phyloP scores from a whole-genome alignment of 1,140 invertebrate species.

The Steinernema khuongi region DNA sequence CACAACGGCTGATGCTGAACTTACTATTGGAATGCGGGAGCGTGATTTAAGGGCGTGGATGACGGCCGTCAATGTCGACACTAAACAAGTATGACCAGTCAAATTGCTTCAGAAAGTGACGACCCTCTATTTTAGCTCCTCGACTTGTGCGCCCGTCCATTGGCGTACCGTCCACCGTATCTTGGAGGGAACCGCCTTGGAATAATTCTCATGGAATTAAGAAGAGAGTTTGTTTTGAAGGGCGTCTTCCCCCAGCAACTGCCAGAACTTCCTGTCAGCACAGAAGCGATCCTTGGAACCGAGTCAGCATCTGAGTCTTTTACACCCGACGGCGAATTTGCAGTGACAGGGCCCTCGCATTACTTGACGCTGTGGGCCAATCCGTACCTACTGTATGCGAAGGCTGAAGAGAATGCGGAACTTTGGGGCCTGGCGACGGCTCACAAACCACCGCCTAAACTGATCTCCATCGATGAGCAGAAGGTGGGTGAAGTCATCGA shows the following conservation, averaged over 20 bases:
- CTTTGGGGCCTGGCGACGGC: not conserved
- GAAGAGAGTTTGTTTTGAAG: conserved; percentile 54
- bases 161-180: conserved; percentile 55
- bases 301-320: conserved; percentile 56
- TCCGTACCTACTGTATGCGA: conserved; percentile 28
- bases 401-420: conserved; percentile 23
- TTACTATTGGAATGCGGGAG: conserved; percentile 55
- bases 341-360: conserved; percentile 43
- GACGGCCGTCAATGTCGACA: conserved; percentile 35
- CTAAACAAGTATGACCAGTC: conserved; percentile 41
- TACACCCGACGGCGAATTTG: conserved; percentile 40
- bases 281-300: conserved; percentile 50
- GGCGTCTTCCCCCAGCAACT: conserved; percentile 54
- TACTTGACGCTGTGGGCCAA: conserved; percentile 47
- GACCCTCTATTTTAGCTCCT: conserved; percentile 42
- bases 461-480: conserved; percentile 33
- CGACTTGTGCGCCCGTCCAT: conserved; percentile 45
- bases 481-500: conserved; percentile 22
- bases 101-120: not conserved
- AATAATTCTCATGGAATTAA: conserved; percentile 55
- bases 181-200: conserved; percentile 56
- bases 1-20: conserved; percentile 49
- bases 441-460: conserved; percentile 24
- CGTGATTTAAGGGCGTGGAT: conserved; percentile 49
- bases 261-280: conserved; percentile 48